Evolutionary conservation across 2,888 invertebrate genomes (phyloP).

Genomic region (Diabrotica balteata): DNA sequence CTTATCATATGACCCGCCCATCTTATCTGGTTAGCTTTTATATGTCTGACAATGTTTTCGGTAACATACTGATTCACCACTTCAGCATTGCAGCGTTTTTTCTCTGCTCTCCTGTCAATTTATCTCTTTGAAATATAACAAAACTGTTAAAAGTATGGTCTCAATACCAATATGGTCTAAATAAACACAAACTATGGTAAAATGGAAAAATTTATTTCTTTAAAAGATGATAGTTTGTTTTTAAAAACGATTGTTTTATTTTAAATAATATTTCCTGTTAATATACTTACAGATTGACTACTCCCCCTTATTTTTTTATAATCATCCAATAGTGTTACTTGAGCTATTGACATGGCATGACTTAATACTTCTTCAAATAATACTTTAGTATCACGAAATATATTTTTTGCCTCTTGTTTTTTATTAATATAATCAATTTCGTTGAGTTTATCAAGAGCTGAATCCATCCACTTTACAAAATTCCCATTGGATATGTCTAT

Average conservation of each 20-base stretch:
- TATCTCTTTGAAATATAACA: no score
- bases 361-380: constrained; percentile 55
- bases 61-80: no score
- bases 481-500: constrained; percentile 40
- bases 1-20: no score
- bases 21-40: no score
- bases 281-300: constrained; percentile 63
- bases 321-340: constrained; percentile 54
- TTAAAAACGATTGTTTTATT: neutral
- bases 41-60: no score
- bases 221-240: constrained; percentile 4
- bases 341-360: constrained; percentile 58
- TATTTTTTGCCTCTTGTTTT: constrained; percentile 32
- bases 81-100: no score
- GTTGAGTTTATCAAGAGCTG: constrained; percentile 50
- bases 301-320: constrained; percentile 62
- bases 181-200: no score
- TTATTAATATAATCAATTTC: constrained; percentile 42
- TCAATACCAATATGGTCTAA: no score
- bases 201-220: no score
- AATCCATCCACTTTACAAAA: constrained; percentile 56
- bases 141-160: no score
- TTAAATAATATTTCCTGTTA: no score
- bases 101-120: no score
- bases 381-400: constrained; percentile 41